Evolutionary conservation across 2,113 vertebrate species (phyloP).

Genomic region (Vicugna pacos): DNA sequence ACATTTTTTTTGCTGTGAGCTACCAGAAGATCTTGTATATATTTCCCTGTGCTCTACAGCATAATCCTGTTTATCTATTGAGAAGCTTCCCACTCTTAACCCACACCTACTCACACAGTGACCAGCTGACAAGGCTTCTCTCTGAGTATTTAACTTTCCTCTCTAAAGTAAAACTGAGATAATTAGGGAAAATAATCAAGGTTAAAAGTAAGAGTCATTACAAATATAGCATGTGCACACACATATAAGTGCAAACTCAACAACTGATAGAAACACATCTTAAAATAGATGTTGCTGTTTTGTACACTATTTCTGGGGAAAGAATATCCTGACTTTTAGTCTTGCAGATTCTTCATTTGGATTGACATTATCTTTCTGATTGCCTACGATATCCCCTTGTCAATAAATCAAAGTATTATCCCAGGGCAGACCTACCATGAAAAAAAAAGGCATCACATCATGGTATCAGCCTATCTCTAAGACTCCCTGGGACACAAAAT

Average conservation of each 20-base stretch:
- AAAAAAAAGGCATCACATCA: not conserved
- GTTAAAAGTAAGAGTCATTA: not conserved
- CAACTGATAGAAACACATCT: not conserved
- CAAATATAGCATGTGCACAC: not conserved
- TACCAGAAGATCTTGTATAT: too few species aligned
- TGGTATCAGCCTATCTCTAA: not conserved
- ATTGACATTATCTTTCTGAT: not conserved
- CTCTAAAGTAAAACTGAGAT: conserved; percentile 31
- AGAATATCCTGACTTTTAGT: not conserved
- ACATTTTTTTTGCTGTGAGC: too few species aligned
- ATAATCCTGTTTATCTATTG: not conserved
- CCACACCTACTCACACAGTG: too few species aligned
- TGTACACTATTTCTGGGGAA: not conserved
- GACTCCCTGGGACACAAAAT: not conserved
- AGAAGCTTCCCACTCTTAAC: not conserved
- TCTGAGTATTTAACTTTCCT: conserved; percentile 52
- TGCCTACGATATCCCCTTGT: not conserved
- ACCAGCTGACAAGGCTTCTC: not conserved
- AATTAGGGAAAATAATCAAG: not conserved
- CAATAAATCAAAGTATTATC: conserved; percentile 17
- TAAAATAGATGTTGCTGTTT: not conserved
- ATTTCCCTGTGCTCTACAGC: too few species aligned
- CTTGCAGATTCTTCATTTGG: not conserved
- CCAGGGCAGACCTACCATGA: not conserved
- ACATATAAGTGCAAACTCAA: not conserved